These are phyloP conservation scores for Daboia siamensis DNA, from an alignment of 2,113 vertebrate genomes.

Conservation along the genomic window DNA sequence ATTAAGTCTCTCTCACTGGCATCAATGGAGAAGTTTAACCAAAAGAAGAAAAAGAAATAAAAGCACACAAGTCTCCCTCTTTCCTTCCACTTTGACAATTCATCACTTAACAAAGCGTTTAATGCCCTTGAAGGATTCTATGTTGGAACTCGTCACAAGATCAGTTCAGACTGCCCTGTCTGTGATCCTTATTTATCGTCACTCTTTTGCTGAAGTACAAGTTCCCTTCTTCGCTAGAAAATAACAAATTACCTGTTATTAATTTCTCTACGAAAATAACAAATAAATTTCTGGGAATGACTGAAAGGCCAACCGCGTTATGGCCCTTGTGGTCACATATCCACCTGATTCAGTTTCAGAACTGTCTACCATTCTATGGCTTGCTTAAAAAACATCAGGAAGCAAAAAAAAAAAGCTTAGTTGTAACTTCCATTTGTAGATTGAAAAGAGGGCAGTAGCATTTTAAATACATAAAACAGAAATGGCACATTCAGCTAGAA, in stretches of 20 bases:
- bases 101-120: background rate
- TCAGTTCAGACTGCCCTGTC: background rate
- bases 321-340: background rate
- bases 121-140: background rate
- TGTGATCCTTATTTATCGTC: background rate
- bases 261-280: background rate
- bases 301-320: background rate
- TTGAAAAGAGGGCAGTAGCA: background rate
- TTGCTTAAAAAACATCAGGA: background rate
- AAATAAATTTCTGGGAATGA: background rate
- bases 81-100: background rate
- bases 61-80: background rate
- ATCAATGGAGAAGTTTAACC: background rate
- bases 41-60: background rate
- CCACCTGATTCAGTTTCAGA: background rate
- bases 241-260: background rate
- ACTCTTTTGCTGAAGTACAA: background rate
- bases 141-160: background rate
- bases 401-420: background rate
- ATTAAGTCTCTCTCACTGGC: background rate
- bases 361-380: background rate
- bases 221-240: background rate
- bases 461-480: background rate
- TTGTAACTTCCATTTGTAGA: background rate
- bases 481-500: background rate